Evolutionary conservation across 1,140 invertebrate genomes (phyloP).

Genomic region (Lerema accius): DNA sequence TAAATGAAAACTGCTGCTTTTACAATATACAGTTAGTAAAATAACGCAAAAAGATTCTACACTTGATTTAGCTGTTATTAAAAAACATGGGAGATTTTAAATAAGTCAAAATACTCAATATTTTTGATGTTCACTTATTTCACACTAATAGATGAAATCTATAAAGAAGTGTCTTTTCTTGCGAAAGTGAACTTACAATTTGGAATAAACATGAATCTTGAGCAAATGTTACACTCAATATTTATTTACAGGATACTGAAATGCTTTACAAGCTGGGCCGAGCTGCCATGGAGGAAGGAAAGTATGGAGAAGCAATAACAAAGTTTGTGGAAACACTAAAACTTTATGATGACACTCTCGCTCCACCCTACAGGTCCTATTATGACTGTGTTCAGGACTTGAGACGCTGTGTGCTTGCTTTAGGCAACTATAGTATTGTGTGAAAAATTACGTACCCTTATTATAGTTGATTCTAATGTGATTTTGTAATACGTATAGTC

Average conservation of each 20-base stretch:
- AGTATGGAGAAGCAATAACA: conserved; percentile 85
- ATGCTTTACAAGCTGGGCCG: conserved; percentile 86
- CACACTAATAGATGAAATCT: too few relatives aligned
- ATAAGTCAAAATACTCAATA: too few relatives aligned
- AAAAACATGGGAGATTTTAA: too few relatives aligned
- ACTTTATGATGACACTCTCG: conserved; percentile 87
- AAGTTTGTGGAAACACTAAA: conserved; percentile 88
- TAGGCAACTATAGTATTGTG: conserved; percentile 84
- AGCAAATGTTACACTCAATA: not conserved
- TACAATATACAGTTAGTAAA: too few relatives aligned
- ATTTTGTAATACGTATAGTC: not conserved
- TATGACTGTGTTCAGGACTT: conserved; percentile 92
- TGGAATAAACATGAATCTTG: too few relatives aligned
- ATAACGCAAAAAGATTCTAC: too few relatives aligned
- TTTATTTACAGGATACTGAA: conserved; percentile 86
- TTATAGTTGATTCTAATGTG: too few relatives aligned
- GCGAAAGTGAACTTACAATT: too few relatives aligned
- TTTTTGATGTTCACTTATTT: too few relatives aligned
- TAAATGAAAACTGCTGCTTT: too few relatives aligned
- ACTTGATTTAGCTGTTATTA: too few relatives aligned
- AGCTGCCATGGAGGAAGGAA: conserved; percentile 85
- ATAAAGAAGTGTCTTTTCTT: too few relatives aligned
- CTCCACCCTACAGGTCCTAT: conserved; percentile 91
- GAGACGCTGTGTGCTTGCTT: conserved; percentile 87
- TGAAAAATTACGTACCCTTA: conserved; percentile 32